Percentiles rank a stretch among this genome's conserved stretches.
phyloP scores from a whole-genome alignment of 2,888 invertebrate species.

The Pollenia amentaria region DNA sequence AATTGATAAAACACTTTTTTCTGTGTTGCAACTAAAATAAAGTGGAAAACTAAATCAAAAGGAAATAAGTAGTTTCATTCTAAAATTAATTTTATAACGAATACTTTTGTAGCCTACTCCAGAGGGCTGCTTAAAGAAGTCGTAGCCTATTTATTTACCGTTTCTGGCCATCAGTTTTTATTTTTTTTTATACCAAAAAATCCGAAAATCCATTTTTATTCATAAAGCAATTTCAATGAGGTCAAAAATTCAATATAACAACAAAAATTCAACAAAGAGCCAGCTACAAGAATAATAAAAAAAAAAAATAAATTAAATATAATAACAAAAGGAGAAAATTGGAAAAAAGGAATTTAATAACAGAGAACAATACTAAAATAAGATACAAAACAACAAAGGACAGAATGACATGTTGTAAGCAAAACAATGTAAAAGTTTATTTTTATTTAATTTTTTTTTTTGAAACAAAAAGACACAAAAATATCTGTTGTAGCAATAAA shows the following conservation, averaged over 20 bases:
- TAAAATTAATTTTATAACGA: too few relatives aligned
- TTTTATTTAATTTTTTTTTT: too few relatives aligned
- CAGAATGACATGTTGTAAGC: constrained; percentile 42
- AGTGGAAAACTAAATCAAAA: too few relatives aligned
- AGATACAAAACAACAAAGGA: background rate
- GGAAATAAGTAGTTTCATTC: too few relatives aligned
- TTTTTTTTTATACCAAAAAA: too few relatives aligned
- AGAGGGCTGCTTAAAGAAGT: too few relatives aligned
- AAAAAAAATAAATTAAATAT: background rate
- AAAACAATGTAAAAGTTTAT: constrained; percentile 35
- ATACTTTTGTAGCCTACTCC: too few relatives aligned
- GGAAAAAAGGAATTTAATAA: constrained; percentile 11
- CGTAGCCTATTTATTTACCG: too few relatives aligned
- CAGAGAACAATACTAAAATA: constrained; percentile 31
- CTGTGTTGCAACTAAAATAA: too few relatives aligned
- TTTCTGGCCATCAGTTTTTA: too few relatives aligned
- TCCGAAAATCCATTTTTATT: too few relatives aligned
- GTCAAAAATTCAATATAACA: constrained; percentile 38
- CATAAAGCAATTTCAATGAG: constrained; percentile 12
- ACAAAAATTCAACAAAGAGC: background rate
- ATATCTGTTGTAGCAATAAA: background rate
- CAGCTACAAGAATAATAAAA: constrained; percentile 7
- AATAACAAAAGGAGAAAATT: constrained; percentile 25
- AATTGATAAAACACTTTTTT: too few relatives aligned
- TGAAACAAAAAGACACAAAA: background rate